Evolutionary conservation across 2,113 vertebrate genomes (phyloP).

Genomic region (Fulica atra): DNA sequence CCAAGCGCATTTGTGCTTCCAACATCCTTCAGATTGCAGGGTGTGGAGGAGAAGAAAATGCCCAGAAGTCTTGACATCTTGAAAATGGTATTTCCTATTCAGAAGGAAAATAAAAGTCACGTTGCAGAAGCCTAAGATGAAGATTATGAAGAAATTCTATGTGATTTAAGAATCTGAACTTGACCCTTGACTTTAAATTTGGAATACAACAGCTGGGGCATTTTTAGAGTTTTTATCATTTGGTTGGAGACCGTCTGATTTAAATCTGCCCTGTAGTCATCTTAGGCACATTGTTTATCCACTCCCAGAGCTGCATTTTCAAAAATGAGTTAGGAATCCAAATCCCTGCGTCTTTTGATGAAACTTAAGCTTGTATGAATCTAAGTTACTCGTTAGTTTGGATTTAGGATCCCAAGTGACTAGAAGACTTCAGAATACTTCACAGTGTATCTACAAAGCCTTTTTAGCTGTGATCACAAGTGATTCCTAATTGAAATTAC

Average conservation of each 20-base stretch:
- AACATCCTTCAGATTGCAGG: background rate
- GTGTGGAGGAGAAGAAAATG: background rate
- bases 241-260: background rate
- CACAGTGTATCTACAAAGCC: background rate
- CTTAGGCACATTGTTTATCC: constrained; percentile 22
- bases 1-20: background rate
- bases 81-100: background rate
- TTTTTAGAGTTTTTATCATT: constrained; percentile 46
- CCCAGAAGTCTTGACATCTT: background rate
- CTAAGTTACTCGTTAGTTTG: background rate
- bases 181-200: constrained; percentile 61
- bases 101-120: background rate
- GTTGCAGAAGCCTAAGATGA: background rate
- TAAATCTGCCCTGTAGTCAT: constrained; percentile 36
- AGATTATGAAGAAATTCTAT: background rate
- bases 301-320: constrained; percentile 35
- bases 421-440: background rate
- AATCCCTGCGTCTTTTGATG: background rate
- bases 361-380: background rate
- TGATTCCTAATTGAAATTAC: background rate
- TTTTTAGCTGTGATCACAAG: background rate
- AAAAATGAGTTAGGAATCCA: constrained; percentile 39
- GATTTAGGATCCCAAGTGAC: background rate
- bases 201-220: constrained; percentile 59
- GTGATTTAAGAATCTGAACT: constrained; percentile 26